These are phyloP conservation scores for Myanophis thanlyinensis DNA, from an alignment of 2,113 vertebrate species.

Conservation along the genomic window DNA sequence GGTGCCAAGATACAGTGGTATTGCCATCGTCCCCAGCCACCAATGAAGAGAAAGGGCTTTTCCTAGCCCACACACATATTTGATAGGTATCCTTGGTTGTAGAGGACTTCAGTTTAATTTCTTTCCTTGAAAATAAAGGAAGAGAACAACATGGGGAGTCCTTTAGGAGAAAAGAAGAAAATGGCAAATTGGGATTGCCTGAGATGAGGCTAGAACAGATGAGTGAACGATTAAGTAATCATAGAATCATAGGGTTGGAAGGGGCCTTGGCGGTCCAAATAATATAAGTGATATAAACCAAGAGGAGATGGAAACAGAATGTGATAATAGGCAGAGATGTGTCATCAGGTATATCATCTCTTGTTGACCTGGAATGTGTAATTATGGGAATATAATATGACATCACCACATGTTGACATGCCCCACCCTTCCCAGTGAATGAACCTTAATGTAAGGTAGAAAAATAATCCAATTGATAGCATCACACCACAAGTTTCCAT, in stretches of 20 bases:
- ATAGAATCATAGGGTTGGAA: not conserved
- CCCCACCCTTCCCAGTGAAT: not conserved
- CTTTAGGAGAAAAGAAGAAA: not conserved
- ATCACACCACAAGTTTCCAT: not conserved
- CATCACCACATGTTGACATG: not conserved
- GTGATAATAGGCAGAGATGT: not conserved
- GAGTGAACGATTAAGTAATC: not conserved
- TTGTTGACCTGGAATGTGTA: not conserved
- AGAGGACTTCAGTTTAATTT: not conserved
- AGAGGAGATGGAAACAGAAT: not conserved
- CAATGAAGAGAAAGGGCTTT: slow-evolving; percentile 6
- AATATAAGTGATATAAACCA: not conserved
- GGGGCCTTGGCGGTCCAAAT: not conserved
- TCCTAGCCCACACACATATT: slow-evolving; percentile 9
- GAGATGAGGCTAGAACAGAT: not conserved
- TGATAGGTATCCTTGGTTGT: not conserved
- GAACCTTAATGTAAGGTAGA: not conserved
- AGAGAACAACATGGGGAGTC: not conserved
- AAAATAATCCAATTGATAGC: not conserved
- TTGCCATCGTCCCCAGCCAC: slow-evolving; percentile 9
- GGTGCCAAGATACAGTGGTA: slow-evolving; percentile 39
- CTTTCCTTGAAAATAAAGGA: slow-evolving; percentile 4
- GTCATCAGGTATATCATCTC: not conserved
- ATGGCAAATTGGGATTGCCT: not conserved
- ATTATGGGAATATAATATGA: not conserved